Evolutionary conservation across 2,888 invertebrate species (phyloP).

Genomic region (Cinara cedri): DNA sequence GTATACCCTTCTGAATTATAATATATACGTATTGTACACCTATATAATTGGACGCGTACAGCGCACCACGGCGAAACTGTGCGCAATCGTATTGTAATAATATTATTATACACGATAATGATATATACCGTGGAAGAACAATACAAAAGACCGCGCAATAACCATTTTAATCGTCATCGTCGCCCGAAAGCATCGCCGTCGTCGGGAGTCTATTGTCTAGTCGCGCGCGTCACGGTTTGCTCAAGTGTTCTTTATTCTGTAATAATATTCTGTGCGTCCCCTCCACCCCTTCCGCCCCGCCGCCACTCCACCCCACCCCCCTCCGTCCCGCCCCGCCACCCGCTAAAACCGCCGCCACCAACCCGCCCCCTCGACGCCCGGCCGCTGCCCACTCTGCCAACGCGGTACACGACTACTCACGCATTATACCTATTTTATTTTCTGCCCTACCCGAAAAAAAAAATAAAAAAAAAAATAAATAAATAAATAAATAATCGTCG

Average conservation of each 20-base stretch:
- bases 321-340: too few relatives aligned
- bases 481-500: background rate
- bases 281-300: background rate
- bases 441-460: slow-evolving; percentile 41
- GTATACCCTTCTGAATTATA: too few relatives aligned
- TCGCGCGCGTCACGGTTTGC: slow-evolving; percentile 54
- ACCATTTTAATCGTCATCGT: slow-evolving; percentile 43
- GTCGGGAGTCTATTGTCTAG: slow-evolving; percentile 46
- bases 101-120: background rate
- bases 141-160: slow-evolving; percentile 42
- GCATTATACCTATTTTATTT: background rate
- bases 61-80: background rate
- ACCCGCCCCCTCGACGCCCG: too few relatives aligned
- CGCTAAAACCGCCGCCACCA: too few relatives aligned
- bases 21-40: background rate
- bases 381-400: too few relatives aligned
- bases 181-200: slow-evolving; percentile 16
- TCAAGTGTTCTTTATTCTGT: slow-evolving; percentile 45
- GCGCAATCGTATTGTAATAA: background rate
- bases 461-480: too few relatives aligned
- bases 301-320: background rate
- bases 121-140: slow-evolving; percentile 26
- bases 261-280: background rate
- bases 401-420: too few relatives aligned
- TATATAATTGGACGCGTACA: slow-evolving; percentile 26